Evolutionary conservation across 2,113 vertebrate species (phyloP).

Genomic region (Boulengeromyrus knoepffleri): DNA sequence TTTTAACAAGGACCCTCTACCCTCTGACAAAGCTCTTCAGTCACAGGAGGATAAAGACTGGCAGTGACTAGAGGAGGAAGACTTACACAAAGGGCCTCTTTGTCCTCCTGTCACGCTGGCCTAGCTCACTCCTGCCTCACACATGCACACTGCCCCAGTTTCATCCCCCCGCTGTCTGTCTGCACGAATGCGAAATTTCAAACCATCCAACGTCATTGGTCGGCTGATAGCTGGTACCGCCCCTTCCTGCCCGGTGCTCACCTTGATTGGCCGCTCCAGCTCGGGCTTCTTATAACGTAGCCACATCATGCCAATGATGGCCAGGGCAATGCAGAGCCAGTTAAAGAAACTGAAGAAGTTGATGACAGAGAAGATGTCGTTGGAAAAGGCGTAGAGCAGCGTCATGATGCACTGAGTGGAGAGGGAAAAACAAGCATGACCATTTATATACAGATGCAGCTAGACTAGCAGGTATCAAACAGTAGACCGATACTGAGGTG

Average conservation of each 20-base stretch:
- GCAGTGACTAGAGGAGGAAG: background rate
- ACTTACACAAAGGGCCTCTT: slow-evolving; percentile 3
- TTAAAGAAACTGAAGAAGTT: slow-evolving; percentile 99
- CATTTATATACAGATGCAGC: background rate
- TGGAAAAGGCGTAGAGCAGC: slow-evolving; percentile 90
- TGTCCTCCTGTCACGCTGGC: background rate
- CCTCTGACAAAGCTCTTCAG: background rate
- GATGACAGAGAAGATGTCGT: slow-evolving; percentile 93
- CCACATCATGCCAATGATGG: slow-evolving; percentile 94
- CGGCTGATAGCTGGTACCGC: background rate
- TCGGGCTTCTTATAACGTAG: slow-evolving; percentile 87
- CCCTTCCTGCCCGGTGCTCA: slow-evolving; percentile 41
- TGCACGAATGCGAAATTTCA: background rate
- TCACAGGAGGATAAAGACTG: slow-evolving; percentile 1
- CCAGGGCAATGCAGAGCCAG: slow-evolving; percentile 96
- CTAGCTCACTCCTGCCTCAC: background rate
- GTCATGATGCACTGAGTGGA: slow-evolving; percentile 83
- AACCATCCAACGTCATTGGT: background rate
- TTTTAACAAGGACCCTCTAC: background rate
- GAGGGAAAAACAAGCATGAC: slow-evolving; percentile 3
- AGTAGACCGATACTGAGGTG: background rate
- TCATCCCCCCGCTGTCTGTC: background rate
- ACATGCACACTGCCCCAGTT: background rate
- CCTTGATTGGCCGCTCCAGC: slow-evolving; percentile 89
- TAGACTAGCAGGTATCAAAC: background rate